Evolutionary conservation across 2,888 invertebrate genomes (phyloP).

Genomic region (Pyrgus malvae): DNA sequence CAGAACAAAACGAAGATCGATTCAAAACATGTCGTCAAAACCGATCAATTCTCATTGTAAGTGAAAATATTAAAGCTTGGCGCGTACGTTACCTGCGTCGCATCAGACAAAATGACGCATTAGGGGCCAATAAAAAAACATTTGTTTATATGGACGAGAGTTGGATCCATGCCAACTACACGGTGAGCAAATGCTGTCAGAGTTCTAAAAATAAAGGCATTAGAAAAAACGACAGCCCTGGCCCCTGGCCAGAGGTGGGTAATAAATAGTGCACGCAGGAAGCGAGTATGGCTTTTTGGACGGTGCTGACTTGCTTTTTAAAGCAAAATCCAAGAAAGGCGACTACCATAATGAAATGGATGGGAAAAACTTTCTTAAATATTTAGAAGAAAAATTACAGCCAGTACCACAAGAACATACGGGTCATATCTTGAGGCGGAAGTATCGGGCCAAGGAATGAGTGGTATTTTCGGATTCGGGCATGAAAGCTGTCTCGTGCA

Average conservation of each 20-base stretch:
- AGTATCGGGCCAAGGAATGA: no score
- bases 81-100: not conserved
- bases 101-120: not conserved
- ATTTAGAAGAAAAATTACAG: no score
- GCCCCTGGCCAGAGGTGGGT: no score
- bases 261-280: not conserved
- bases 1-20: no score
- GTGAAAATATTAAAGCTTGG: not conserved
- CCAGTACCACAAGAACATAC: no score
- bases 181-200: not conserved
- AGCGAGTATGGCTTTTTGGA: not conserved
- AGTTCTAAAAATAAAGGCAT: not conserved
- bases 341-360: not conserved
- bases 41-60: no score
- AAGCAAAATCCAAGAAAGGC: not conserved
- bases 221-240: not conserved
- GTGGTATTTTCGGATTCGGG: no score
- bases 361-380: not conserved
- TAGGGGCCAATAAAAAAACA: not conserved
- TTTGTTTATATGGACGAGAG: not conserved
- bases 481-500: no score
- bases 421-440: no score
- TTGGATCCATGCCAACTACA: not conserved
- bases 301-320: not conserved
- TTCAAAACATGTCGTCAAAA: no score